A percentile compares a stretch with the other conserved stretches of the same genome.
Evolutionary conservation across 2,113 vertebrate species (phyloP).

Genomic region (Mastomys natalensis): DNA sequence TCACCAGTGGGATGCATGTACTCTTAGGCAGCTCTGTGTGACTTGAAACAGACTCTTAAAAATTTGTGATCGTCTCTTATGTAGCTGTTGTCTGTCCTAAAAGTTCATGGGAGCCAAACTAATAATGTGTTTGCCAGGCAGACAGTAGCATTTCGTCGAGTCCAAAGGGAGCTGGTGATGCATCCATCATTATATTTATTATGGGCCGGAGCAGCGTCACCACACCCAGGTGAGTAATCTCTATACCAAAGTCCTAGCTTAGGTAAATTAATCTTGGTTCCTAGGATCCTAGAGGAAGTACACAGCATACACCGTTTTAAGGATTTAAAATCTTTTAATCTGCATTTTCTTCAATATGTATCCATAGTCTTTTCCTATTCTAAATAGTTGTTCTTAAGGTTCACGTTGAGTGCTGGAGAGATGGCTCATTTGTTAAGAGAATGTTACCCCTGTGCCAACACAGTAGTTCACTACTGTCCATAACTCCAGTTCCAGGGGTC

Average conservation of each 20-base stretch:
- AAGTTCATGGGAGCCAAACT: neutral
- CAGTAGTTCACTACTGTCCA: neutral
- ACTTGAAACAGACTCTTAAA: neutral
- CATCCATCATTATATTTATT: neutral
- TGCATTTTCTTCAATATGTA: slow-evolving; percentile 2
- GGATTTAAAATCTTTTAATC: slow-evolving; percentile 23
- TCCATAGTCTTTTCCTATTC: neutral
- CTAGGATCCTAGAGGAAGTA: neutral
- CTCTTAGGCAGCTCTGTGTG: neutral
- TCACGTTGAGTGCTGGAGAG: neutral
- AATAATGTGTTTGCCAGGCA: slow-evolving; percentile 13
- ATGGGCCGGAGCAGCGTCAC: neutral
- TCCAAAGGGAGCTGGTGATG: slow-evolving; percentile 9
- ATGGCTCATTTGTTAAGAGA: neutral
- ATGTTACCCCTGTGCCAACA: neutral
- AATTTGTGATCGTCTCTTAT: neutral
- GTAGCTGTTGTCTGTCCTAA: neutral
- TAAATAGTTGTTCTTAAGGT: slow-evolving; percentile 17
- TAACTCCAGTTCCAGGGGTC: neutral
- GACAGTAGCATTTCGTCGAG: neutral
- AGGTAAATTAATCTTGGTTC: neutral
- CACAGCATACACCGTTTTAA: neutral
- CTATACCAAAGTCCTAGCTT: slow-evolving; percentile 8
- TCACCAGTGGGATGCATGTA: neutral
- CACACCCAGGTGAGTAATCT: slow-evolving; percentile 38